These are phyloP conservation scores for Cynocephalus volans DNA, from an alignment of 2,113 vertebrate species.

Conservation along the genomic window DNA sequence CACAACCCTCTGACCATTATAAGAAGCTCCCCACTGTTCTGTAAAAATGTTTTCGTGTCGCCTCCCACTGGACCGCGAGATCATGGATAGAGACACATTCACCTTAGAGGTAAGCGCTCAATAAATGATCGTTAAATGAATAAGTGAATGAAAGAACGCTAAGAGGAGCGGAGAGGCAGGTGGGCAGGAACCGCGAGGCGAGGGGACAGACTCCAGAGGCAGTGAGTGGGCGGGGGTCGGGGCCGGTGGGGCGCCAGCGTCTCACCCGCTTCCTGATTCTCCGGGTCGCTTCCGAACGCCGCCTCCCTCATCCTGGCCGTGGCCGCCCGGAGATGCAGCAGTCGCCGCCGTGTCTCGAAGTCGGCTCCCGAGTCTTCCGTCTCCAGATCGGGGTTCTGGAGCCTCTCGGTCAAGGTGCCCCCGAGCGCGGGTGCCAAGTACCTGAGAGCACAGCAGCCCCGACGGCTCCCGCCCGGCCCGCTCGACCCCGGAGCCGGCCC, in stretches of 20 bases:
- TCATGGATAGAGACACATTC: neutral
- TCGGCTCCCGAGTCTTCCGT: slow-evolving; percentile 89
- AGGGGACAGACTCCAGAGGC: neutral
- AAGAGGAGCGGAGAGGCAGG: neutral
- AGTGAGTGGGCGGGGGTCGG: neutral
- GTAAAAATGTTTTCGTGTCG: neutral
- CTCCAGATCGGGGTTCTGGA: slow-evolving; percentile 94
- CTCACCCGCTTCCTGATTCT: slow-evolving; percentile 91
- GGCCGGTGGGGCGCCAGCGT: neutral
- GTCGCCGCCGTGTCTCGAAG: slow-evolving; percentile 90
- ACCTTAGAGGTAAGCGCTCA: neutral
- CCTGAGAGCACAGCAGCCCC: slow-evolving; percentile 80
- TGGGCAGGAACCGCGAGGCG: neutral
- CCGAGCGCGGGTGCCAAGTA: slow-evolving; percentile 92
- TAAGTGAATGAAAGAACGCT: neutral
- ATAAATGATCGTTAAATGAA: neutral
- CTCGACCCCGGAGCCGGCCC: slow-evolving; percentile 78
- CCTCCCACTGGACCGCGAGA: neutral
- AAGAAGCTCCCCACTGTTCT: neutral
- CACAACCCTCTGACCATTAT: neutral
- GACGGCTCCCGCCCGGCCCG: neutral
- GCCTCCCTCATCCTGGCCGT: slow-evolving; percentile 92
- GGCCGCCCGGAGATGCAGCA: slow-evolving; percentile 93
- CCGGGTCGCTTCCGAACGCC: slow-evolving; percentile 91
- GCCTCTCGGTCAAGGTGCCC: slow-evolving; percentile 90